Evolutionary conservation across 1,140 invertebrate species (phyloP).

Genomic region (Bombus confusus): DNA sequence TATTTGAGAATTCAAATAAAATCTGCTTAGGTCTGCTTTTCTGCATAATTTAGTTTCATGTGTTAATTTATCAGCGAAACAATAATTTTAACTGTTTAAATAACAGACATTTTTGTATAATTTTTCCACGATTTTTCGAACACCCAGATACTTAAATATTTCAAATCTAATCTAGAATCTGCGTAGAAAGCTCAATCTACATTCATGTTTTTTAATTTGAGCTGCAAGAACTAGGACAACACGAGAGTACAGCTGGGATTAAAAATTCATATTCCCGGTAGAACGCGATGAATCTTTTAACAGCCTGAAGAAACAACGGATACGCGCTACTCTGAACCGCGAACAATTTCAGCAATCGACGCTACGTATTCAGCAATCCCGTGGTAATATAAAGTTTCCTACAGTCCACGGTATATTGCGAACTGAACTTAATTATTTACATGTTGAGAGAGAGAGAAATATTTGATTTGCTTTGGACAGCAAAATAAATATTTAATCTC

Average conservation of each 20-base stretch:
- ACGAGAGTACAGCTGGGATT: background rate
- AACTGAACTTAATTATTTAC: too few species aligned
- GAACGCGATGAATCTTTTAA: conserved; percentile 17
- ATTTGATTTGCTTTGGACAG: too few species aligned
- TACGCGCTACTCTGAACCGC: background rate
- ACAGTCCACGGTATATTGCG: too few species aligned
- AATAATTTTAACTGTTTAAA: too few species aligned
- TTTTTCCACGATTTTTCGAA: background rate
- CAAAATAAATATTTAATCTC: too few species aligned
- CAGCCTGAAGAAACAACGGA: background rate
- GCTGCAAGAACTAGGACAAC: conserved; percentile 5
- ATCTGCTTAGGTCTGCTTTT: too few species aligned
- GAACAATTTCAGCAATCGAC: background rate
- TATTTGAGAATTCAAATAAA: too few species aligned
- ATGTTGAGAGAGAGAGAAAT: too few species aligned
- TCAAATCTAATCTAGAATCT: background rate
- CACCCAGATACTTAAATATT: background rate
- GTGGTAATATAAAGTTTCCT: background rate
- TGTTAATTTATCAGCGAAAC: too few species aligned
- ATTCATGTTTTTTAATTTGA: conserved; percentile 8
- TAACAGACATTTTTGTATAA: background rate
- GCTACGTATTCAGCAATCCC: background rate
- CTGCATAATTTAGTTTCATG: too few species aligned
- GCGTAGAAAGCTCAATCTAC: background rate
- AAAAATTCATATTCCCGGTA: conserved; percentile 20